Conservation (phyloP, 2,113 vertebrate genomes). For the Plectropomus leopardus region DNA sequence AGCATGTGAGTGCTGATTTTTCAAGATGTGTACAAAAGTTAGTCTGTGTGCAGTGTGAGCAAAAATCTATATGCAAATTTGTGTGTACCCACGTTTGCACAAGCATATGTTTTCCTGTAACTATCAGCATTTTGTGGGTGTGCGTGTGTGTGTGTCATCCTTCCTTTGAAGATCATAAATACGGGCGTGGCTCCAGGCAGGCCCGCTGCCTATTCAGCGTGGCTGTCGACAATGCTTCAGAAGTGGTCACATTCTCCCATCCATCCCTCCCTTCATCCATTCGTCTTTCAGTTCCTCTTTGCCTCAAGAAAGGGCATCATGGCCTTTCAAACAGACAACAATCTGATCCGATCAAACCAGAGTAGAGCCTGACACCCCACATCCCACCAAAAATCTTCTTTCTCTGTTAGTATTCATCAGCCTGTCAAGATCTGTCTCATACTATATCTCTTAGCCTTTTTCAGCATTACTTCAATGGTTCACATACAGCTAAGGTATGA, state of each 20-base stretch:
- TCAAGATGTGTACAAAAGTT: not conserved
- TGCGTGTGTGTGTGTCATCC: constrained; percentile 77
- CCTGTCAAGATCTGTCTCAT: constrained; percentile 40
- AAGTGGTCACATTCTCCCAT: constrained; percentile 81
- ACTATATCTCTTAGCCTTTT: constrained; percentile 37
- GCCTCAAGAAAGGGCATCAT: constrained; percentile 58
- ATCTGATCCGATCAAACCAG: constrained; percentile 63
- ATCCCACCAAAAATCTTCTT: not conserved
- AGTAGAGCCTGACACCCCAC: constrained; percentile 25
- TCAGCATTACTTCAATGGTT: constrained; percentile 22
- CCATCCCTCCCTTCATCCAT: constrained; percentile 69
- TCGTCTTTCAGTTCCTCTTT: constrained; percentile 60
- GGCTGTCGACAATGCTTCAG: constrained; percentile 82
- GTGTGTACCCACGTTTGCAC: constrained; percentile 36
- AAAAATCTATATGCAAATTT: constrained; percentile 50
- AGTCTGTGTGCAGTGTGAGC: constrained; percentile 1
- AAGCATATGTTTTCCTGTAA: constrained; percentile 75
- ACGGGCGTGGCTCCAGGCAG: constrained; percentile 77
- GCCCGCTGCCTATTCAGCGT: constrained; percentile 75
- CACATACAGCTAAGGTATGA: constrained; percentile 48
- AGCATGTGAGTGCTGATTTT: not conserved
- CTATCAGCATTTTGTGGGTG: constrained; percentile 70
- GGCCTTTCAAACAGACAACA: constrained; percentile 59
- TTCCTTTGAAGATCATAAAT: constrained; percentile 83
- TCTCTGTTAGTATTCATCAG: constrained; percentile 41